Evolutionary conservation across 2,888 invertebrate species (phyloP).

Genomic region (Phytoseiulus persimilis): DNA sequence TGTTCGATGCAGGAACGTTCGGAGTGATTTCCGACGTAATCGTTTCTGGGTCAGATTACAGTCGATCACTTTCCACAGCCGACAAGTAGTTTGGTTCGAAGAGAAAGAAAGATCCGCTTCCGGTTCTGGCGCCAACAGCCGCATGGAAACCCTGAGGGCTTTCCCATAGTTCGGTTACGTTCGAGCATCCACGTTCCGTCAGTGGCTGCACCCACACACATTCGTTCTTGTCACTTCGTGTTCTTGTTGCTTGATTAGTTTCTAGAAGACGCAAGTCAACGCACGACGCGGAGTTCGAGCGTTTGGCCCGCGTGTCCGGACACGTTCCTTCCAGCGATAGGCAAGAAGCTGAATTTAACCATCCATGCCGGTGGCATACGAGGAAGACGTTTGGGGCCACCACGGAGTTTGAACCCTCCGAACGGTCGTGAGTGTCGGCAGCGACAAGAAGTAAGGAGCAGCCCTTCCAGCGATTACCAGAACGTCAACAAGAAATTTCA

Average conservation of each 20-base stretch:
- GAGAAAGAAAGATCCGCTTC: background rate
- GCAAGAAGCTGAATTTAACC: background rate
- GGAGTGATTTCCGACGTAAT: background rate
- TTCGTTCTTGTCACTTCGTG: background rate
- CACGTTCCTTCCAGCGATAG: background rate
- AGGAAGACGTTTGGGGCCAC: too few relatives aligned
- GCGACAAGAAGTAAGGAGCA: background rate
- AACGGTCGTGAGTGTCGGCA: background rate
- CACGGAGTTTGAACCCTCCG: too few relatives aligned
- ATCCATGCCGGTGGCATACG: too few relatives aligned
- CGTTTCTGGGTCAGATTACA: background rate
- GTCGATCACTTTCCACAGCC: background rate
- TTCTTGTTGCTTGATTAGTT: background rate
- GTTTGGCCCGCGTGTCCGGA: background rate
- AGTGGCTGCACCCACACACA: background rate
- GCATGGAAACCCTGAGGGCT: background rate
- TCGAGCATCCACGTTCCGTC: background rate
- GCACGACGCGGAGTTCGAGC: background rate
- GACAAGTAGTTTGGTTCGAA: background rate
- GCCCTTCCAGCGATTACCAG: background rate
- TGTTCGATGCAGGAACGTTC: background rate
- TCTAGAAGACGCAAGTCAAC: background rate
- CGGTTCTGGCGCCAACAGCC: background rate
- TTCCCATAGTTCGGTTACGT: background rate
- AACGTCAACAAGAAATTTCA: background rate